Conservation (phyloP, 2,797 vertebrate species). For the Otolemur crassicaudatus region DNA sequence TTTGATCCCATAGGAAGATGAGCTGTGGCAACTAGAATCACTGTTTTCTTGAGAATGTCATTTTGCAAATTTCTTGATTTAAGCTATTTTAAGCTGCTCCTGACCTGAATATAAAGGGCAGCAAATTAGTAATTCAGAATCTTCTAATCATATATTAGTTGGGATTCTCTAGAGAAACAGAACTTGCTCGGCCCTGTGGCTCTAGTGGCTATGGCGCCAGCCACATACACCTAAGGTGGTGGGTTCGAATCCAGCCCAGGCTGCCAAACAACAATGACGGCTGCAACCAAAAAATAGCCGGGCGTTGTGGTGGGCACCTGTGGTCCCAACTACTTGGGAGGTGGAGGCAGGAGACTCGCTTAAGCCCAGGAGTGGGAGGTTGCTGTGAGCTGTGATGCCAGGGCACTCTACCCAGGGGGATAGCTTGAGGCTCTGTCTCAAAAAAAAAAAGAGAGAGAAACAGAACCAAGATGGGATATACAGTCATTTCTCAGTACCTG, state of each 20-base stretch:
- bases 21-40: neutral
- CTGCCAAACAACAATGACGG: too few relatives aligned
- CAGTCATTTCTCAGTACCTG: neutral
- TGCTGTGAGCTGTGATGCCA: too few relatives aligned
- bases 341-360: too few relatives aligned
- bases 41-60: neutral
- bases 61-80: neutral
- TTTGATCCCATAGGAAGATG: neutral
- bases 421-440: too few relatives aligned
- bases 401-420: too few relatives aligned
- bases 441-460: neutral
- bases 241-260: too few relatives aligned
- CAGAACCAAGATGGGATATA: neutral
- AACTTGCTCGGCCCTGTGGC: neutral
- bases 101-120: neutral
- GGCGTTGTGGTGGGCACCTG: too few relatives aligned
- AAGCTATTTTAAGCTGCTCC: neutral
- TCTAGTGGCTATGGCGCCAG: too few relatives aligned
- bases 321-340: too few relatives aligned
- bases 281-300: too few relatives aligned
- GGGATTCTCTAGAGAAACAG: neutral
- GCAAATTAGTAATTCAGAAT: neutral
- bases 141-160: neutral
- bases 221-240: too few relatives aligned
- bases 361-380: too few relatives aligned